Base-by-base conservation (phyloP, 2,888 invertebrate genomes). In the Idaea biselata region DNA sequence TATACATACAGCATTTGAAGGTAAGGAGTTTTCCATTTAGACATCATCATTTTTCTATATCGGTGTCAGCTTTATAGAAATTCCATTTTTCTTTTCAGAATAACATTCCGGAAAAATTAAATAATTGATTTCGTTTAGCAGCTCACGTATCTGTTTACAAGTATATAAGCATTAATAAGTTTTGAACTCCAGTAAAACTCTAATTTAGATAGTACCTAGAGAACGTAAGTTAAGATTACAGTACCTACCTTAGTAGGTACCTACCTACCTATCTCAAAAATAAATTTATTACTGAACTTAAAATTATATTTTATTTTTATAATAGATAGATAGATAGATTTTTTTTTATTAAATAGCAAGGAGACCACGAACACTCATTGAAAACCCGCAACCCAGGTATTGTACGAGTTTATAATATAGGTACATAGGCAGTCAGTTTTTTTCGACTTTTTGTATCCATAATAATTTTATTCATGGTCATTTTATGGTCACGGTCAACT, bases 1-100 rank as follows among this genome's bases (percentile, higher is more conserved):
- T 95, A 76, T 97, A 97, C 77, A 95, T 97, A 72, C 96, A 96
- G 76, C 94, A 97, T 77, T 94, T 97, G 54, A 96, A 96, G 90
- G 96, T 96, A 87, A 25, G 25, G 25, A 25, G 5, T 25, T 25
- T 25, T 25, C 25, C 25, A 25, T 25, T 25, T 25, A 25, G 25
- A 25, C 1, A 25, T 25, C 25, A 25, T 25, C n/a, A n/a, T n/a
- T n/a, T n/a, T n/a, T n/a, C n/a, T n/a, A n/a, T n/a, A n/a, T n/a
- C n/a, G n/a, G n/a, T n/a, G n/a, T n/a, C n/a, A n/a, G n/a, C n/a
- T n/a, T n/a, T n/a, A n/a, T n/a, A n/a, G n/a, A n/a, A n/a, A n/a
- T n/a, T n/a, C n/a, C n/a, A n/a, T n/a, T n/a, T 71, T 70, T 72
- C 61, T 53, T 87, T 87, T 55, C 87, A 90, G 90, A 88, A 83